phyloP scores from a whole-genome alignment of 2,113 vertebrate species.

The Chamaetylas fuelleborni region DNA sequence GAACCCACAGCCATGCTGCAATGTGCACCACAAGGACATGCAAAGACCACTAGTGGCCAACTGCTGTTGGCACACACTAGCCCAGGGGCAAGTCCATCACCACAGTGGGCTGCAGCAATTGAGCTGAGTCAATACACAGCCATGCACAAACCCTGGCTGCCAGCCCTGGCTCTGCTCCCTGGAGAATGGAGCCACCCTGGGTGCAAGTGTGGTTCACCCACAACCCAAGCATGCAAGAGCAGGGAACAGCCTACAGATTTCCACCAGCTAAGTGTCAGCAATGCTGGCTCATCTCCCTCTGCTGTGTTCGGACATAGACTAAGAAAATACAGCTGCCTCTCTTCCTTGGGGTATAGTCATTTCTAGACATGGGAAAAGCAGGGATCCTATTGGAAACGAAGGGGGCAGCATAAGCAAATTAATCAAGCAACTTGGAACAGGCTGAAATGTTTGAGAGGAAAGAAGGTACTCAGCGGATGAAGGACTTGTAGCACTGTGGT shows the following conservation, averaged over 20 bases:
- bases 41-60: background rate
- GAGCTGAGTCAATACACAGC: background rate
- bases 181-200: background rate
- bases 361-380: background rate
- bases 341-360: background rate
- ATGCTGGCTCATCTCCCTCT: background rate
- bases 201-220: background rate
- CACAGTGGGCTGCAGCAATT: background rate
- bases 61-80: background rate
- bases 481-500: background rate
- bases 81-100: background rate
- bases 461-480: background rate
- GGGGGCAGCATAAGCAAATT: slow-evolving; percentile 57
- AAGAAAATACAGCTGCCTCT: background rate
- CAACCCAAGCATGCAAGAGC: background rate
- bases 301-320: background rate
- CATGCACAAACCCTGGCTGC: background rate
- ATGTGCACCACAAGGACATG: rapidly evolving
- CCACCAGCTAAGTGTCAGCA: background rate
- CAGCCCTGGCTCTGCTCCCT: background rate
- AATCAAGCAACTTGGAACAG: background rate
- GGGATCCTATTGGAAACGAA: background rate
- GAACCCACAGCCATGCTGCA: background rate
- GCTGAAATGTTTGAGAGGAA: background rate
- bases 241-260: background rate